Conservation (phyloP, 2,797 vertebrate genomes). For the Cyclura pinguis region DNA sequence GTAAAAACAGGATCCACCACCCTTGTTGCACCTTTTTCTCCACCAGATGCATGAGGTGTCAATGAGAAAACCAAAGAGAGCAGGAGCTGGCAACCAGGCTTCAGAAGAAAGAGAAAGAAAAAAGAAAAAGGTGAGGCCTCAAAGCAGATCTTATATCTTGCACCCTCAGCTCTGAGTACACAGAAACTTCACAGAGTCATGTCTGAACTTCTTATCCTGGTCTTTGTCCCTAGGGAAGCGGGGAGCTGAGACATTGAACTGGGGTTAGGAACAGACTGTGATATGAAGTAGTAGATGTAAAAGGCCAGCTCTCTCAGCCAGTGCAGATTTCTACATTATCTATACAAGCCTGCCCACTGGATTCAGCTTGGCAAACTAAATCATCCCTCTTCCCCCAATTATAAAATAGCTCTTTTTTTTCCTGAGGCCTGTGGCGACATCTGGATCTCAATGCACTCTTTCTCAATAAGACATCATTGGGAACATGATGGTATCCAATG, state of each 20-base stretch:
- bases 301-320: background rate
- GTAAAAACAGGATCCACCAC: slow-evolving; percentile 88
- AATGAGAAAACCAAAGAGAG: slow-evolving; percentile 90
- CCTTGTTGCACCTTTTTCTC: slow-evolving; percentile 83
- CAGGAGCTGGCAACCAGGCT: slow-evolving; percentile 94
- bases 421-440: background rate
- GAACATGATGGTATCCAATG: background rate
- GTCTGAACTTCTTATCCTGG: no score
- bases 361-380: background rate
- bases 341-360: background rate
- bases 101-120: background rate
- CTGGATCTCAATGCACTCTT: background rate
- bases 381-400: background rate
- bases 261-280: background rate
- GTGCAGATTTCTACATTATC: background rate
- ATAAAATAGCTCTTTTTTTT: background rate
- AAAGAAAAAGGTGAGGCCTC: slow-evolving; percentile 46
- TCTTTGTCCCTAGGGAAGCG: background rate
- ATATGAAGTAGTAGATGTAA: background rate
- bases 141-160: background rate
- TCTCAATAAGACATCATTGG: background rate
- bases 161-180: background rate
- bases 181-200: background rate
- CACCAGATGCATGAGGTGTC: slow-evolving; percentile 92
- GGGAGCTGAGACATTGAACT: background rate